Evolutionary conservation across 2,797 vertebrate genomes (phyloP).

Genomic region (Falco peregrinus): DNA sequence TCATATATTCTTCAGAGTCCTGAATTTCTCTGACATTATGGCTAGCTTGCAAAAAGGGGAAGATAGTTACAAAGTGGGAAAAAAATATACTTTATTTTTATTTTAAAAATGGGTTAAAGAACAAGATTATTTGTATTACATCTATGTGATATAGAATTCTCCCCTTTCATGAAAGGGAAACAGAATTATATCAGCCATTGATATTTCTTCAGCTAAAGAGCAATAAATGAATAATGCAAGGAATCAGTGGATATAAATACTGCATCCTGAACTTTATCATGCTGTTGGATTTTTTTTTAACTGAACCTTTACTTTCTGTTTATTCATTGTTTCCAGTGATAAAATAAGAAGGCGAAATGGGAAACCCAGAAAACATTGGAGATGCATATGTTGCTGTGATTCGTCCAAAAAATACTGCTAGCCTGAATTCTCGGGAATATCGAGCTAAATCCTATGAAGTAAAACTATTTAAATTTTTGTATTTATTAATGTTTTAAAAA

Average conservation of each 20-base stretch:
- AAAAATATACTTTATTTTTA: neutral
- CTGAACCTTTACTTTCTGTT: conserved; percentile 24
- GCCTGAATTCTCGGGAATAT: conserved; percentile 96
- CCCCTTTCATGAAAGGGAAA: neutral
- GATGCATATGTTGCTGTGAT: conserved; percentile 95
- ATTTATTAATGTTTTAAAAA: neutral
- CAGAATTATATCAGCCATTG: neutral
- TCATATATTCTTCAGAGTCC: neutral
- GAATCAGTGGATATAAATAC: neutral
- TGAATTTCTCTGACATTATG: neutral
- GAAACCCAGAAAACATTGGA: conserved; percentile 89
- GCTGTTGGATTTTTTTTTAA: neutral
- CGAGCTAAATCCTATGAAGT: conserved; percentile 97
- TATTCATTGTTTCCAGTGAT: conserved; percentile 57
- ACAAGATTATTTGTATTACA: neutral
- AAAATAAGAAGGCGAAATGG: conserved; percentile 80
- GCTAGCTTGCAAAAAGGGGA: neutral
- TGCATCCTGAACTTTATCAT: neutral
- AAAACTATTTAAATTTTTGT: conserved; percentile 28
- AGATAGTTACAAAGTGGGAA: neutral
- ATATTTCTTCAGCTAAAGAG: neutral
- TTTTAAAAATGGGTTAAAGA: neutral
- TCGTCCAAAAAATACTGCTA: conserved; percentile 94
- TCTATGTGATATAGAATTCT: neutral
- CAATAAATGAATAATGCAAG: neutral